Percentiles rank a stretch among this genome's conserved stretches.
These are phyloP conservation scores for Notolepis coatsorum DNA, from an alignment of 2,797 vertebrate species.

Conservation along the genomic window DNA sequence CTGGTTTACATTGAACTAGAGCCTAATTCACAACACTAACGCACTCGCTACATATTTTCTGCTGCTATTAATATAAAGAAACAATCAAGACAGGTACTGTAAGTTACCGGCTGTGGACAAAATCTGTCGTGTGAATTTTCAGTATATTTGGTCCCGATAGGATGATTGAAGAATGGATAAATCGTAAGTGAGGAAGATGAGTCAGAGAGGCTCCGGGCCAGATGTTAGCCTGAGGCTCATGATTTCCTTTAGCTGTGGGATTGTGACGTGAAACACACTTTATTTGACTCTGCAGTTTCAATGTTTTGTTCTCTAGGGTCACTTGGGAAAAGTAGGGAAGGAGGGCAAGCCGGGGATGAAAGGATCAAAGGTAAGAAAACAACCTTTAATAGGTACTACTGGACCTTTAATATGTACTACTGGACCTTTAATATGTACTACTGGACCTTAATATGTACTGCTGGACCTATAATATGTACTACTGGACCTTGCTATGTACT, in stretches of 20 bases:
- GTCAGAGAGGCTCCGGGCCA: too few species aligned
- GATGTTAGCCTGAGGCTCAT: too few species aligned
- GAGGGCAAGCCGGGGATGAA: slow-evolving; percentile 76
- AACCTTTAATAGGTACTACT: not conserved
- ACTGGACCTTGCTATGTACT: not conserved
- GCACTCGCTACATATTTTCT: too few species aligned
- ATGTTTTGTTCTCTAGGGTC: slow-evolving; percentile 68
- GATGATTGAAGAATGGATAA: too few species aligned
- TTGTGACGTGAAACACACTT: slow-evolving; percentile 19
- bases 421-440: not conserved
- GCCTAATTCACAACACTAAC: too few species aligned
- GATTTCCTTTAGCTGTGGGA: not conserved
- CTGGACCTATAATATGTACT: not conserved
- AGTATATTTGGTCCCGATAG: too few species aligned
- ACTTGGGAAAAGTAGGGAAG: slow-evolving; percentile 79
- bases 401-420: not conserved
- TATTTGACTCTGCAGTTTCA: slow-evolving; percentile 22
- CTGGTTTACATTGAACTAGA: too few species aligned
- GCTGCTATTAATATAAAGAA: too few species aligned
- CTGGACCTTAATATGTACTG: not conserved
- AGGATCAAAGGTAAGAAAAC: slow-evolving; percentile 74
- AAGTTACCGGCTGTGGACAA: too few species aligned
- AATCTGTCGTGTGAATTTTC: too few species aligned
- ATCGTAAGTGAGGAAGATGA: too few species aligned
- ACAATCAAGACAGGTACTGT: too few species aligned